Evolutionary conservation across 1,140 invertebrate species (phyloP), one percentile per base, ranked within the genome.

Genomic region (Lasioglossum baleicum): DNA sequence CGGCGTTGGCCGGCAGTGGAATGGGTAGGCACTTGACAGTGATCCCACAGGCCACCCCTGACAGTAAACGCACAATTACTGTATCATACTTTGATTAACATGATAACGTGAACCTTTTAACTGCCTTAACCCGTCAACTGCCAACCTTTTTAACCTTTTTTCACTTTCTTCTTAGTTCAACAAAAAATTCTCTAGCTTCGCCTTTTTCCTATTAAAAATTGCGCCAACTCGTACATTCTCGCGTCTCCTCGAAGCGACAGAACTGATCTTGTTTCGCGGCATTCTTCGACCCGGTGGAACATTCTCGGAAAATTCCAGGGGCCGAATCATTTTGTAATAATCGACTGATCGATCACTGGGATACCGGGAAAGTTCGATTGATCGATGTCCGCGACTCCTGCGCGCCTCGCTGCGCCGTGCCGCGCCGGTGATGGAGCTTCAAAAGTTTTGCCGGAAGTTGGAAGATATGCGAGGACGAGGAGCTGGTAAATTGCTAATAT

Each of bases 281-380:
- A 20, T 8, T 58, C n/a, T 2, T 0, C 56, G 56, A 17, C 42
- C 63, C 35, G 7, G 65, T 11, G 0, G 0, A 7, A 7, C n/a
- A 11, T 51, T n/a, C 65, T 53, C 56, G 64, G 60, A 67, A 66
- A 77, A 77, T 83, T 75, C 66, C 58, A 7, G 4, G 20, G 35
- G 35, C n/a, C 8, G 66, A 64, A 51, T 51, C 42, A 42, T 22
- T n/a, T 17, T 6, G 6, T 11, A 35, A 2, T 31, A 66, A 86
- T 83, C 78, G 84, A 83, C 83, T 65, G 78, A 87, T 85, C 81
- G 84, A 83, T 86, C 75, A 71, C 56, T 58, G 8, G 8, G 15
- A 40, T 58, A 48, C 80, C 40, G 56, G 40, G 7, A 51, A 58
- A 64, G 35, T 69, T 58, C 68, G 77, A 75, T 83, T 73, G 82